These are phyloP conservation scores for Danio jaintianensis DNA, from an alignment of 2,797 vertebrate species.

Conservation along the genomic window DNA sequence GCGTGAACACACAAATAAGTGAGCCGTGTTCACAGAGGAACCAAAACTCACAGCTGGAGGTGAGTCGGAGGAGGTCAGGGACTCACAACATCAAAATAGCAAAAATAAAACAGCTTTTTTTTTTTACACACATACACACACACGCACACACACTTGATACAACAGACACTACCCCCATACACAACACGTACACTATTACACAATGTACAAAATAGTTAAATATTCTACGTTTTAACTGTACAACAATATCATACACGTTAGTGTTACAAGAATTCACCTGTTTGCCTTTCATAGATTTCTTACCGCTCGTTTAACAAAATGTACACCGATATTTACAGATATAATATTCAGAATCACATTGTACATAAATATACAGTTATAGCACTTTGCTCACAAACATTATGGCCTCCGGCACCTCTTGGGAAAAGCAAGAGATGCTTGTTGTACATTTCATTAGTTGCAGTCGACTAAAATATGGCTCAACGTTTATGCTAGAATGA, in stretches of 20 bases:
- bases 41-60: slow-evolving; percentile 28
- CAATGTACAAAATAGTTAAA: slow-evolving; percentile 82
- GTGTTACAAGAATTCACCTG: slow-evolving; percentile 77
- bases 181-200: slow-evolving; percentile 77
- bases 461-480: slow-evolving; percentile 58
- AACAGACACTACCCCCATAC: slow-evolving; percentile 52
- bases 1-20: slow-evolving; percentile 25
- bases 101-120: slow-evolving; percentile 47
- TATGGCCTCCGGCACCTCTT: slow-evolving; percentile 72
- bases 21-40: slow-evolving; percentile 31
- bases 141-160: slow-evolving; percentile 46
- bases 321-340: slow-evolving; percentile 81
- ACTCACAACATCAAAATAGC: slow-evolving; percentile 53
- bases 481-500: slow-evolving; percentile 58
- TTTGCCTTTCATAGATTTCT: slow-evolving; percentile 69
- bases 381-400: slow-evolving; percentile 75
- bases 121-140: slow-evolving; percentile 5
- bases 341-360: slow-evolving; percentile 76
- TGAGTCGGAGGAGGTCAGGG: slow-evolving; percentile 37
- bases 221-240: slow-evolving; percentile 62
- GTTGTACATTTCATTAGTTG: slow-evolving; percentile 50
- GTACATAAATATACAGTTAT: slow-evolving; percentile 80
- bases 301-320: slow-evolving; percentile 77
- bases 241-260: slow-evolving; percentile 57
- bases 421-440: slow-evolving; percentile 69